Evolutionary conservation across 2,888 invertebrate genomes (phyloP), one percentile per base, ranked within the genome.

Genomic region (Allacma fusca): DNA sequence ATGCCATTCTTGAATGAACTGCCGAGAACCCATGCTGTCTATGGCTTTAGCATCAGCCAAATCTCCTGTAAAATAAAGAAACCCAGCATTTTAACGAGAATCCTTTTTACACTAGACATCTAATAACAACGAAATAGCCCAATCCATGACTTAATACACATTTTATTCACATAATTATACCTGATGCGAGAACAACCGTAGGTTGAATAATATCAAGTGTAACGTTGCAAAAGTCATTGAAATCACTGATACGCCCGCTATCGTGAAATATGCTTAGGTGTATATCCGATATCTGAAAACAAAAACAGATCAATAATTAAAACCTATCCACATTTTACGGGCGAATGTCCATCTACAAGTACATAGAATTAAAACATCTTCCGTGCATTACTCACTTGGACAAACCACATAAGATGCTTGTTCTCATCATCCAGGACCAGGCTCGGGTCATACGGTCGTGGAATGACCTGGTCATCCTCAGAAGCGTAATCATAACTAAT

Each of bases 251-350:
- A 85, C 96, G 89, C 13, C 89, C 88, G 59, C 90, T 90, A 86
- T 94, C 94, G 85, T 91, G 90, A 86, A 94, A 95, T 87, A 93
- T 91, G 86, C 95, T 96, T 80, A 96, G 91, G 86, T 96, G 96
- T 81, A 96, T 90, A 87, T 96, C 96, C 79, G 94, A 93, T 85
- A 96, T 92, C 95, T 96, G 86, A 69, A 89, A 87, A 78, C 23
- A 62, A 26, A 19, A 2, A 29, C 23, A 4, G 16, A 19, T 34
- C 26, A 68, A 76, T n/a, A n/a, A n/a, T n/a, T n/a, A n/a, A n/a
- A n/a, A n/a, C n/a, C n/a, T n/a, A n/a, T n/a, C n/a, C n/a, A n/a
- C n/a, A n/a, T n/a, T n/a, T n/a, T n/a, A n/a, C n/a, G n/a, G n/a
- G n/a, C n/a, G n/a, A n/a, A n/a, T n/a, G n/a, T n/a, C n/a, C n/a